phyloP scores from a whole-genome alignment of 2,113 vertebrate genomes.

The Gallinago undulata region DNA sequence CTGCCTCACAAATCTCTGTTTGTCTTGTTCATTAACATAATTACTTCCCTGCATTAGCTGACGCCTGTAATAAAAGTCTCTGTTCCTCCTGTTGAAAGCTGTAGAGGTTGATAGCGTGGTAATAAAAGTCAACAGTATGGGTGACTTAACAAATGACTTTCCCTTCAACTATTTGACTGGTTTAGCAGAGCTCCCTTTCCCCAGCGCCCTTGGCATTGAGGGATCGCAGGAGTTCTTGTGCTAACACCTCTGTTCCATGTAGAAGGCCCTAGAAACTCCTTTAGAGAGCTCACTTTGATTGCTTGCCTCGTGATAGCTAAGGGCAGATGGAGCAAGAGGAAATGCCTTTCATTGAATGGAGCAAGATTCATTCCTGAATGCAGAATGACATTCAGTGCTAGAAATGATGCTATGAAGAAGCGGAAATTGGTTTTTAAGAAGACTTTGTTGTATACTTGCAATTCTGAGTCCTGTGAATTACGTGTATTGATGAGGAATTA shows the following conservation, averaged over 20 bases:
- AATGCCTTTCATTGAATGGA: neutral
- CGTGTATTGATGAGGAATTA: neutral
- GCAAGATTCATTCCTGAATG: neutral
- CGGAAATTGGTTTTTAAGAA: neutral
- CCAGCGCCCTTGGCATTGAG: neutral
- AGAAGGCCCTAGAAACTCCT: neutral
- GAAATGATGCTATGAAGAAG: neutral
- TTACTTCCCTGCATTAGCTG: neutral
- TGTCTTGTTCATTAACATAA: constrained; percentile 45
- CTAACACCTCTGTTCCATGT: neutral
- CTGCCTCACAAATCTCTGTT: constrained; percentile 1
- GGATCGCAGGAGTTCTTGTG: neutral
- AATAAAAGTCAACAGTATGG: neutral
- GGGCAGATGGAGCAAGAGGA: neutral
- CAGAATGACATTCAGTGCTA: neutral
- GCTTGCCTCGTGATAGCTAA: neutral
- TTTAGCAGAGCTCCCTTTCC: neutral
- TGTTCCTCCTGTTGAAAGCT: neutral
- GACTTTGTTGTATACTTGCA: neutral
- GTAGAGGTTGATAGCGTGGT: neutral
- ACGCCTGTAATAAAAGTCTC: neutral
- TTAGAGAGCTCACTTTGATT: neutral
- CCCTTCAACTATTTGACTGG: neutral
- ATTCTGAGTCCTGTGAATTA: neutral
- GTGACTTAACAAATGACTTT: neutral